Evolutionary conservation across 2,113 vertebrate species (phyloP).

Genomic region (Coturnix japonica): DNA sequence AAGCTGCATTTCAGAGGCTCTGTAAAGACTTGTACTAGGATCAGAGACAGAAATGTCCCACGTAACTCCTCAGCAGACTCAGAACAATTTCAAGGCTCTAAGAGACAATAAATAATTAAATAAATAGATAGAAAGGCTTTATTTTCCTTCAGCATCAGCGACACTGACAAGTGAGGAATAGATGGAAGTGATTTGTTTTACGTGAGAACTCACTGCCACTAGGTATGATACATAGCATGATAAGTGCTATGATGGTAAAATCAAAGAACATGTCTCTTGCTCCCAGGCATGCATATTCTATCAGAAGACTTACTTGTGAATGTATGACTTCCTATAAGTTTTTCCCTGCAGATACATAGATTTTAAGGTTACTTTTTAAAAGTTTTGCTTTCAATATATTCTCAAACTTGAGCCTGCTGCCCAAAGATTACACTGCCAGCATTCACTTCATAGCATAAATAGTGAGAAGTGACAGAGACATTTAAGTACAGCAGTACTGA

Average conservation of each 20-base stretch:
- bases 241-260: neutral
- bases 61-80: accelerated
- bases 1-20: neutral
- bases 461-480: neutral
- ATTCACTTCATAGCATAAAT: neutral
- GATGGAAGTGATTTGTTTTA: neutral
- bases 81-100: neutral
- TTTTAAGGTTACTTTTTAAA: neutral
- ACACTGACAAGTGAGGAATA: neutral
- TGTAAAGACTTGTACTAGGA: neutral
- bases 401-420: neutral
- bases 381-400: neutral
- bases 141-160: neutral
- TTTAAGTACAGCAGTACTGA: neutral
- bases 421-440: neutral
- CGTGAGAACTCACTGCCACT: neutral
- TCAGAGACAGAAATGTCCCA: neutral
- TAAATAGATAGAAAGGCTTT: neutral
- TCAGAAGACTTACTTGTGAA: neutral
- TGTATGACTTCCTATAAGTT: neutral
- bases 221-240: accelerated
- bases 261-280: neutral
- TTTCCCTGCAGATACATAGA: neutral
- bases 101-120: neutral
- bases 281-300: accelerated